These are phyloP conservation scores for Clanis bilineata DNA, from an alignment of 2,888 invertebrate species.

Conservation along the genomic window DNA sequence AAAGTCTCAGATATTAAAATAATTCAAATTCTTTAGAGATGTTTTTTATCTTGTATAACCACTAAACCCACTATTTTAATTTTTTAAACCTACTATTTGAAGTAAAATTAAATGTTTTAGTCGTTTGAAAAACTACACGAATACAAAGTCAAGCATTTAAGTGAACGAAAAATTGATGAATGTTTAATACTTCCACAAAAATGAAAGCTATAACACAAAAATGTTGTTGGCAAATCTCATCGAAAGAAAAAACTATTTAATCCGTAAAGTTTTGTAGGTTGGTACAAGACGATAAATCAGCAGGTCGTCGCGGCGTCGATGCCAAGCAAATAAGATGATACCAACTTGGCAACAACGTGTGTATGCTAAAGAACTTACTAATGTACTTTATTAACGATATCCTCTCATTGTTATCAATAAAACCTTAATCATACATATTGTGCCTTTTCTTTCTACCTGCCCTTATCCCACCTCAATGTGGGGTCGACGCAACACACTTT, in stretches of 20 bases:
- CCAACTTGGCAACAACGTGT: constrained; percentile 74
- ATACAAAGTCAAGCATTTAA: neutral
- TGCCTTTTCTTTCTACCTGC: neutral
- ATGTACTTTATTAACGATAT: constrained; percentile 9
- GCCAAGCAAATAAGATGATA: constrained; percentile 80
- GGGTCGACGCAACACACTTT: too few relatives aligned
- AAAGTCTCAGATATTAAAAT: too few relatives aligned
- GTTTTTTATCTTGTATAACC: too few relatives aligned
- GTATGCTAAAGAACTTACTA: constrained; percentile 26
- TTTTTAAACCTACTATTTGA: too few relatives aligned
- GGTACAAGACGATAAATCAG: constrained; percentile 70
- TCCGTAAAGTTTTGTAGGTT: constrained; percentile 78
- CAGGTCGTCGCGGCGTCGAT: constrained; percentile 67
- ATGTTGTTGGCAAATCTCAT: constrained; percentile 47
- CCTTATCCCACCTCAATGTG: too few relatives aligned
- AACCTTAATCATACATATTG: neutral
- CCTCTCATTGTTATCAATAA: neutral
- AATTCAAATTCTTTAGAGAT: too few relatives aligned
- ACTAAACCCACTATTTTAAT: too few relatives aligned
- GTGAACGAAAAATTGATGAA: neutral
- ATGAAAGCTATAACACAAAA: constrained; percentile 32
- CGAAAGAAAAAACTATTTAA: constrained; percentile 75
- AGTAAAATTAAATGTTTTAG: too few relatives aligned
- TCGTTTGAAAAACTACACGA: neutral
- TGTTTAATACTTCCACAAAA: constrained; percentile 20